Evolutionary conservation across 2,797 vertebrate species (phyloP), one percentile per base, ranked within the genome.

Genomic region (Propithecus perrieri): DNA sequence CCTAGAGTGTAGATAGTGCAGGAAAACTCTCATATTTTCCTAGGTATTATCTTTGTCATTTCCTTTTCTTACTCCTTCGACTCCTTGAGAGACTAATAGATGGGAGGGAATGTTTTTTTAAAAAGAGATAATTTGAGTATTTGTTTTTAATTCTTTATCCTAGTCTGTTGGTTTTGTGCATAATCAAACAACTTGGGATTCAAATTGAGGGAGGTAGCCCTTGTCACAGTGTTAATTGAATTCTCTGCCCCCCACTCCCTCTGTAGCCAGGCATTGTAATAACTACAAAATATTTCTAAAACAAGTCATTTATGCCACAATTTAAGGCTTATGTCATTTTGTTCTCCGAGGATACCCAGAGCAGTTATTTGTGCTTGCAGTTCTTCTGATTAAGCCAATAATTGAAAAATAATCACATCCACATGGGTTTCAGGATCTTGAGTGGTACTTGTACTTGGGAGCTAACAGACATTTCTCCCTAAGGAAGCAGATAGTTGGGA

Each of bases 321-420:
- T 97, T 97, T 96, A 97, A 96, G 85, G 61, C 87, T 93, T 95
- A 95, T 59, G 28, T 57, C 72, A 22, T 95, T 57, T 92, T 97
- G 57, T 93, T 95, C 86, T 92, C 90, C 55, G 67, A 91, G 72
- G 79, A 63, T 65, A 92, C 59, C 92, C 53, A 88, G 80, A 95
- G 50, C 22, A 69, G 67, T 76, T 95, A 65, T 96, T 96, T 95
- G 65, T 94, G 72, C 43, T 91, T 50, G 81, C 43, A 63, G 67
- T 94, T 95, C 67, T 91, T 84, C 91, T 95, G 92, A 96, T 81
- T 96, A 97, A 97, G 85, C 90, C 95, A 95, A 88, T 97, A 94
- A 97, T 91, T 96, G 90, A 78, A 91, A 97, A 97, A 95, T 95
- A 92, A 96, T 94, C 87, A 92, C 57, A 97, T 97, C 26, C 41